Percentiles rank a stretch among this genome's conserved stretches.
These are phyloP conservation scores for Gymnoscopelus microlampas DNA, from an alignment of 2,797 vertebrate species.

Conservation along the genomic window DNA sequence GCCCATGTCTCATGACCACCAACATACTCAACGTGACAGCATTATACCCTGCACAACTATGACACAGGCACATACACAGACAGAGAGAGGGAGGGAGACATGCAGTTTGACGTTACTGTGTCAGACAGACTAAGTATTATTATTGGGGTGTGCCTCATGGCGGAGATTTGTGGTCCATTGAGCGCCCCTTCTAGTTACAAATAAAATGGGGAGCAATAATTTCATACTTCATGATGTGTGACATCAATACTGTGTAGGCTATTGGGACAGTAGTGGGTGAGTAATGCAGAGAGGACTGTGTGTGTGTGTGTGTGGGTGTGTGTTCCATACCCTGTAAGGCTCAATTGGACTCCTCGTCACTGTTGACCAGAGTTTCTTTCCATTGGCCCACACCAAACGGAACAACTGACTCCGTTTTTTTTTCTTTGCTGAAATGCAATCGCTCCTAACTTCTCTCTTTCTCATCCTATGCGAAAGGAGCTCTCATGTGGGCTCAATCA, in stretches of 20 bases:
- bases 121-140: no score
- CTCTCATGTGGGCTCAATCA: constrained; percentile 25
- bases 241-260: constrained; percentile 37
- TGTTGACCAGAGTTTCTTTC: constrained; percentile 74
- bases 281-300: constrained; percentile 39
- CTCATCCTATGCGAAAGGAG: constrained; percentile 57
- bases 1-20: no score
- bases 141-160: no score
- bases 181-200: constrained; percentile 9
- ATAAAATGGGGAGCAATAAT: constrained; percentile 40
- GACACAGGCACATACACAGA: no score
- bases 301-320: constrained; percentile 20
- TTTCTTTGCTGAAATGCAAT: constrained; percentile 56
- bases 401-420: constrained; percentile 73
- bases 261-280: constrained; percentile 37
- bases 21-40: no score
- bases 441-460: constrained; percentile 50
- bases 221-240: constrained; percentile 47
- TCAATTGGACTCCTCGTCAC: constrained; percentile 65
- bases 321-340: constrained; percentile 56
- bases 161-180: no score
- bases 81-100: no score
- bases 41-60: no score
- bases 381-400: constrained; percentile 72
- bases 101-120: no score